Conservation (phyloP, 2,113 vertebrate species). For the Phalacrocorax brasilianus region DNA sequence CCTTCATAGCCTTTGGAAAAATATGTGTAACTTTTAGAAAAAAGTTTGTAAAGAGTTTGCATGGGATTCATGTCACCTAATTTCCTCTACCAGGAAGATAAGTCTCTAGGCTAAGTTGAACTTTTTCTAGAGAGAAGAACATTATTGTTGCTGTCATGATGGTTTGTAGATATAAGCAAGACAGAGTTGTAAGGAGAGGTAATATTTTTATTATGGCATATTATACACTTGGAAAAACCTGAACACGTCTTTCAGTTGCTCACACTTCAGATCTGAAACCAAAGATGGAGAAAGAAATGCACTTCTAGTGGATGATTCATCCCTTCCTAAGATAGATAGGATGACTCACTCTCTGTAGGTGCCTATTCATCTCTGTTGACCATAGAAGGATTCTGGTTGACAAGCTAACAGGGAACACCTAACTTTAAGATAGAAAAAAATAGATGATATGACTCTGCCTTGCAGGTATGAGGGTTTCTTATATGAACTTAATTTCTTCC, state of each 20-base stretch:
- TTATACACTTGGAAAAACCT: neutral
- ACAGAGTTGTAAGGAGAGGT: neutral
- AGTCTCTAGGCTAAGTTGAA: neutral
- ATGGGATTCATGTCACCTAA: neutral
- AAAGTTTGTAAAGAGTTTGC: neutral
- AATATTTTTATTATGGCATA: neutral
- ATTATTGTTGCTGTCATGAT: neutral
- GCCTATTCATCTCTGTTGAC: conserved; percentile 38
- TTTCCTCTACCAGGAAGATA: neutral
- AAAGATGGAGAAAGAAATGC: neutral
- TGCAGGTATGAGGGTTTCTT: neutral
- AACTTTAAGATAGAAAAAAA: neutral
- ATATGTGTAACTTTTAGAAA: neutral
- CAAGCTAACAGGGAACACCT: neutral
- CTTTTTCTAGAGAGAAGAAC: neutral
- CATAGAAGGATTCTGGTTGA: conserved; percentile 1
- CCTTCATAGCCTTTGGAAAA: neutral
- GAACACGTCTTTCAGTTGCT: neutral
- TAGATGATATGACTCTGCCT: neutral
- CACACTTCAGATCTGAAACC: neutral
- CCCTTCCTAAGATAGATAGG: neutral
- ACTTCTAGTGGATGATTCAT: conserved; percentile 35
- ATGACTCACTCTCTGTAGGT: conserved; percentile 31
- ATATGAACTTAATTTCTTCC: neutral
- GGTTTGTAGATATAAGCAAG: neutral